A percentile compares a stretch with the other conserved stretches of the same genome.
Evolutionary conservation across 2,113 vertebrate species (phyloP).

Genomic region (Platysternon megacephalum): DNA sequence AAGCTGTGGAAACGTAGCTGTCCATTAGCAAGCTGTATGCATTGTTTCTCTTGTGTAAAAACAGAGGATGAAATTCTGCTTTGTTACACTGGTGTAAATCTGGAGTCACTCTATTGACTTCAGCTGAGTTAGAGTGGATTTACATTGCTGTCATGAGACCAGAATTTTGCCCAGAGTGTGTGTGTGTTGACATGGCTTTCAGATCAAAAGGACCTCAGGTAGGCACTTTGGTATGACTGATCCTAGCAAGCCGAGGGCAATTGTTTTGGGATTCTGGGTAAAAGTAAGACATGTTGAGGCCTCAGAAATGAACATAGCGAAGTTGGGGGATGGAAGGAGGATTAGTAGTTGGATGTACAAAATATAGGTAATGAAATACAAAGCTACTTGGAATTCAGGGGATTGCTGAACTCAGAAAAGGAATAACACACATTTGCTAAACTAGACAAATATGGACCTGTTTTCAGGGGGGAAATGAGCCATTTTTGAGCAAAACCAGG

Average conservation of each 20-base stretch:
- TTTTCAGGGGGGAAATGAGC: not conserved
- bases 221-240: rapidly evolving
- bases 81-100: not conserved
- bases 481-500: not conserved
- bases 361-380: not conserved
- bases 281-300: not conserved
- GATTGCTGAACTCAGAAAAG: not conserved
- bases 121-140: not conserved
- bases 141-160: not conserved
- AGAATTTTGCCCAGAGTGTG: not conserved
- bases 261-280: not conserved
- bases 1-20: not conserved
- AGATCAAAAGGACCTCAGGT: not conserved
- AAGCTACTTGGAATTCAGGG: not conserved
- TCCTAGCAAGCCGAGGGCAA: not conserved
- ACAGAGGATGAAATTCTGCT: not conserved
- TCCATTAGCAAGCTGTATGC: not conserved
- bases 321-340: not conserved
- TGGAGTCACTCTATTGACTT: not conserved
- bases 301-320: rapidly evolving
- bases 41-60: not conserved
- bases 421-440: not conserved
- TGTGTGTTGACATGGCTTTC: not conserved
- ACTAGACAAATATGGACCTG: not conserved
- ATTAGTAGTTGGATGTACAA: not conserved